phyloP scores from a whole-genome alignment of 2,797 vertebrate species.

The Gouania willdenowi region DNA sequence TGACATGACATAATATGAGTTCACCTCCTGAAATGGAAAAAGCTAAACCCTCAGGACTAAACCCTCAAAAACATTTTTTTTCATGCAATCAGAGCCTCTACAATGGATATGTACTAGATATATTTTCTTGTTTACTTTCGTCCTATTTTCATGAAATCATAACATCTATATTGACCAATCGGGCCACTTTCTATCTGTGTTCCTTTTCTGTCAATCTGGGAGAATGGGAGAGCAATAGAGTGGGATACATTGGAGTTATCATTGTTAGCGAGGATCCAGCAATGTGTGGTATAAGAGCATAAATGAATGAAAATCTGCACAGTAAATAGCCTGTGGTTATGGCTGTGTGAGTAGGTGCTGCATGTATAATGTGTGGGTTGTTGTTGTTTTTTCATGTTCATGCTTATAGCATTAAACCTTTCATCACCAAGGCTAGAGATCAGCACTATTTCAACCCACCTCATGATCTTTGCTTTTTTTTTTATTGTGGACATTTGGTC shows the following conservation, averaged over 20 bases:
- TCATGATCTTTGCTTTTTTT: constrained; percentile 32
- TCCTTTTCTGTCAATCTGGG: constrained; percentile 71
- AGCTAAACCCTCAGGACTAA: too few relatives aligned
- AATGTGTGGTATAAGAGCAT: constrained; percentile 27
- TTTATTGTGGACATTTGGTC: constrained; percentile 36
- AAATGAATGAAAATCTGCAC: constrained; percentile 58
- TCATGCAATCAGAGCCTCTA: too few relatives aligned
- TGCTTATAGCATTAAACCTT: constrained; percentile 56
- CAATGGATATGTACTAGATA: too few relatives aligned
- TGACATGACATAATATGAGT: too few relatives aligned
- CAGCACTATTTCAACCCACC: too few relatives aligned
- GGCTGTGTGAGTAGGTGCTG: constrained; percentile 41
- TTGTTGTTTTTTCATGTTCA: constrained; percentile 61
- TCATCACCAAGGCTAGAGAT: constrained; percentile 48
- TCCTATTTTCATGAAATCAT: too few relatives aligned
- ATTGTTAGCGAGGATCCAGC: constrained; percentile 23
- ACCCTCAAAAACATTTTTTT: too few relatives aligned
- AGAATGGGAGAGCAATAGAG: constrained; percentile 69
- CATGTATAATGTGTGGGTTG: constrained; percentile 56
- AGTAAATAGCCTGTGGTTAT: constrained; percentile 60
- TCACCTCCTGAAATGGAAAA: too few relatives aligned
- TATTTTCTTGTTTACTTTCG: too few relatives aligned
- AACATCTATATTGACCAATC: constrained; percentile 70
- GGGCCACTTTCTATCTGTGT: constrained; percentile 58
- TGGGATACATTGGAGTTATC: constrained; percentile 26